Conservation (phyloP, 2,888 invertebrate species). For the Chydorus sphaericus region DNA sequence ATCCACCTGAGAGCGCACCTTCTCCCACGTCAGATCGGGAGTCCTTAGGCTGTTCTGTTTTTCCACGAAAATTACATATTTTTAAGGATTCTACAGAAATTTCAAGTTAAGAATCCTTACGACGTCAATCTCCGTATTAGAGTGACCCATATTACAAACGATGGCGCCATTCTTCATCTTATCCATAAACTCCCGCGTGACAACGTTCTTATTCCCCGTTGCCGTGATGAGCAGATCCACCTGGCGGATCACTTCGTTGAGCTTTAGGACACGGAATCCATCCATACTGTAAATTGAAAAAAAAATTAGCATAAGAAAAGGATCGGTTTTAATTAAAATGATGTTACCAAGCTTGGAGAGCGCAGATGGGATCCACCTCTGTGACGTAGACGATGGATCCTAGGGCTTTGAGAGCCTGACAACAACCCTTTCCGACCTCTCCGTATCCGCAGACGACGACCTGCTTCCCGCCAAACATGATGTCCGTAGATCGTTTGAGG, state of each 20-base stretch:
- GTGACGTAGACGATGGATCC: slow-evolving; percentile 87
- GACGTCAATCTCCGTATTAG: slow-evolving; percentile 90
- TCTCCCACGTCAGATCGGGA: slow-evolving; percentile 91
- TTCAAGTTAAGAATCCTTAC: too few species aligned
- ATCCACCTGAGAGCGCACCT: slow-evolving; percentile 92
- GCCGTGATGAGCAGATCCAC: slow-evolving; percentile 96
- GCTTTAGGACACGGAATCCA: slow-evolving; percentile 83
- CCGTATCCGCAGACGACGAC: slow-evolving; percentile 93
- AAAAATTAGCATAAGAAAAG: background rate
- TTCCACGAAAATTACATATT: background rate
- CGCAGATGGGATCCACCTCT: slow-evolving; percentile 96
- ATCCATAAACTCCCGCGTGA: slow-evolving; percentile 88
- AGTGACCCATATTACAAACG: slow-evolving; percentile 94
- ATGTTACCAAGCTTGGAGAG: slow-evolving; percentile 71
- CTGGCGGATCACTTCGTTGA: slow-evolving; percentile 80
- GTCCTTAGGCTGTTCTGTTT: slow-evolving; percentile 69
- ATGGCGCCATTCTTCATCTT: slow-evolving; percentile 92
- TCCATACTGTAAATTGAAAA: slow-evolving; percentile 58
- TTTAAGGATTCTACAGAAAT: background rate
- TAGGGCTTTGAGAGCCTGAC: slow-evolving; percentile 82
- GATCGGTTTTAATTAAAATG: background rate
- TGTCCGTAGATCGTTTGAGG: slow-evolving; percentile 75
- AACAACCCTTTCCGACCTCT: slow-evolving; percentile 93
- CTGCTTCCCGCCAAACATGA: slow-evolving; percentile 97
- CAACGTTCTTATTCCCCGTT: slow-evolving; percentile 93